Evolutionary conservation across 2,888 invertebrate genomes (phyloP).

Genomic region (Coelopa pilipes): DNA sequence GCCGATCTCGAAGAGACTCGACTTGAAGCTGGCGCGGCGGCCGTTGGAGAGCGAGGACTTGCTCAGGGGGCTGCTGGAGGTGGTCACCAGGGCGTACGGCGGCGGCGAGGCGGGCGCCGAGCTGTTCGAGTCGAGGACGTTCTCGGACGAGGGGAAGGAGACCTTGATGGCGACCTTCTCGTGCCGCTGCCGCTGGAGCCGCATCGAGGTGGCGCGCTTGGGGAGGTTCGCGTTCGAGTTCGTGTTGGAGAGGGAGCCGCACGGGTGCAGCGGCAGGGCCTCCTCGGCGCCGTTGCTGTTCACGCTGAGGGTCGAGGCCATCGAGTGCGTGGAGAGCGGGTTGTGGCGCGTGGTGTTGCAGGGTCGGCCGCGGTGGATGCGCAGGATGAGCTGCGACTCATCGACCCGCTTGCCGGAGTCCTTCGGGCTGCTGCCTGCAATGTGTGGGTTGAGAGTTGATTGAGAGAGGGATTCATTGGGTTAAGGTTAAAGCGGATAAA

Average conservation of each 20-base stretch:
- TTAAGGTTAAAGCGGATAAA: slow-evolving; percentile 13
- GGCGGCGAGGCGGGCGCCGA: slow-evolving; percentile 54
- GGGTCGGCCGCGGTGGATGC: slow-evolving; percentile 84
- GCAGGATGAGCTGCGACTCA: slow-evolving; percentile 85
- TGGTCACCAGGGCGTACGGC: slow-evolving; percentile 53
- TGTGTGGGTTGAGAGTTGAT: slow-evolving; percentile 44
- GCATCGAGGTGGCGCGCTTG: slow-evolving; percentile 68
- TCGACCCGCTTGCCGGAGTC: slow-evolving; percentile 76
- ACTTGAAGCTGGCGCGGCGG: slow-evolving; percentile 59
- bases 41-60: slow-evolving; percentile 56
- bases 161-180: slow-evolving; percentile 86
- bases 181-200: slow-evolving; percentile 72
- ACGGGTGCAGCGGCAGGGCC: slow-evolving; percentile 47
- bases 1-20: slow-evolving; percentile 62
- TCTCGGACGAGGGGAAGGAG: slow-evolving; percentile 83
- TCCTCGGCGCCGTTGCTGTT: slow-evolving; percentile 63
- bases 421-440: slow-evolving; percentile 73
- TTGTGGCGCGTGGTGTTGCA: slow-evolving; percentile 70
- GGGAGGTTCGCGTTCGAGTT: slow-evolving; percentile 67
- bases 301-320: slow-evolving; percentile 73
- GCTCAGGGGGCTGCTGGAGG: slow-evolving; percentile 44
- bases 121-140: slow-evolving; percentile 65
- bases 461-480: slow-evolving; percentile 8
- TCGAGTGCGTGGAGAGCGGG: slow-evolving; percentile 72
- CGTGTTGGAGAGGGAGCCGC: slow-evolving; percentile 64